Percentiles rank a stretch among this genome's conserved stretches.
phyloP scores from a whole-genome alignment of 2,797 vertebrate species.

The Momotus momota region DNA sequence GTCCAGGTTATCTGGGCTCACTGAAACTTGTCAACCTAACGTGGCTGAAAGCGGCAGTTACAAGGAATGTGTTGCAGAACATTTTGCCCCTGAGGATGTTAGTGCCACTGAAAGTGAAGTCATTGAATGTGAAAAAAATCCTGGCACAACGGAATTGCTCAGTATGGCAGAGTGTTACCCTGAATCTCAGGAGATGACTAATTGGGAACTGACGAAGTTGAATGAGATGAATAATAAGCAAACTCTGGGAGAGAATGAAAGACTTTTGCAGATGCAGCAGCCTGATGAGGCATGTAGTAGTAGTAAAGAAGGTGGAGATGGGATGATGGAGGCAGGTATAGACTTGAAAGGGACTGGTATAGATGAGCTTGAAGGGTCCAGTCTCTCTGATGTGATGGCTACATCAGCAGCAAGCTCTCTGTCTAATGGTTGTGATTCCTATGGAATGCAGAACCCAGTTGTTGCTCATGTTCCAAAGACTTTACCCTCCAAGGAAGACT shows the following conservation, averaged over 20 bases:
- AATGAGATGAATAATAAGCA: conserved; percentile 73
- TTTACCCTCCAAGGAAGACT: conserved; percentile 94
- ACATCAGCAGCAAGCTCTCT: conserved; percentile 74
- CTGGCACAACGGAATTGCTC: conserved; percentile 52
- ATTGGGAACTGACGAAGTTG: conserved; percentile 75
- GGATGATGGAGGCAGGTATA: conserved; percentile 41
- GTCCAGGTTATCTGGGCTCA: conserved; percentile 51
- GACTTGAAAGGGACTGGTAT: conserved; percentile 60
- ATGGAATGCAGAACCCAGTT: conserved; percentile 83
- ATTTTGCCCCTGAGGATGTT: conserved; percentile 57
- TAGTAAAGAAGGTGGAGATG: conserved; percentile 53
- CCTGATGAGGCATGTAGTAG: conserved; percentile 49
- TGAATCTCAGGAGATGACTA: conserved; percentile 74
- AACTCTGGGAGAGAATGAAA: conserved; percentile 69
- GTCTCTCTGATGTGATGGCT: conserved; percentile 67
- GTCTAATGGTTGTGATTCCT: conserved; percentile 84
- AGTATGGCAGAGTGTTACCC: conserved; percentile 67
- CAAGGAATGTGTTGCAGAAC: conserved; percentile 63
- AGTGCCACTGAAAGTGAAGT: conserved; percentile 49
- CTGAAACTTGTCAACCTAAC: conserved; percentile 46
- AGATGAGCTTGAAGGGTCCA: conserved; percentile 68
- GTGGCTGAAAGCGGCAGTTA: conserved; percentile 56
- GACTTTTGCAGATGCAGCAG: conserved; percentile 47
- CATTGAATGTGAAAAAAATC: conserved; percentile 62
- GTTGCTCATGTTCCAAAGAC: conserved; percentile 84